Evolutionary conservation across 2,888 invertebrate species (phyloP), one percentile per base, ranked within the genome.

Genomic region (Monopis laevigella): DNA sequence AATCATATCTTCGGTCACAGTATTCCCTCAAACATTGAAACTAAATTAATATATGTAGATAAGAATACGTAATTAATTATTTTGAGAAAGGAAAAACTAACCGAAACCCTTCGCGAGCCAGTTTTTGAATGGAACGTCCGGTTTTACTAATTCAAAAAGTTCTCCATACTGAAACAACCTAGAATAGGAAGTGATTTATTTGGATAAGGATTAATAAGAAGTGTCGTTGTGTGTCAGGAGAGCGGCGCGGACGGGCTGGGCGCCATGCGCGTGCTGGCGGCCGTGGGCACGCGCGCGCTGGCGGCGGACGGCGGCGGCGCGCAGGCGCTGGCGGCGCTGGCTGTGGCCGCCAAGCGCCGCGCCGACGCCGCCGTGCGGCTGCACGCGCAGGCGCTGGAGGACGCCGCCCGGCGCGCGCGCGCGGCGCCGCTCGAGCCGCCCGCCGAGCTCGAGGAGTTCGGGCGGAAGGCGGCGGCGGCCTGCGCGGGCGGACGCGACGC

Each of bases 341-440:
- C 70, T 5, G 70, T 70, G 59, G 70, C 66, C 41, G 69, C 69
- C 52, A 73, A 73, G 64, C 64, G 74, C 43, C 63, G 90, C 56
- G 94, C 98, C 58, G 98, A 98, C 78, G 88, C 89, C 53, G 92
- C 93, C 53, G 93, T 98, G 88, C 87, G 88, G 50, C 86, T 88
- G 41, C 92, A 93, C 55, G 83, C 93, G 35, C 87, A 88, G 51
- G 89, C 90, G 1, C 89, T 96, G 51, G 85, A 87, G 49, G 95
- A 96, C 45, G 65, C 77, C 43, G 60, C 69, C 8, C 39, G 27
- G 34, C 51, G 55, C 55, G 65, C 62, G 86, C 86, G 44, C 73
- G 74, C 73, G 78, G 21, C 12, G 21, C 11, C 10, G 24, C 24
- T 21, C 6, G 24, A 21, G 8, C 75, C 98, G 44, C 87, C 91